Percentiles rank a stretch among this genome's conserved stretches.
Evolutionary conservation across 2,888 invertebrate species (phyloP).

Genomic region (Orgyia antiqua): DNA sequence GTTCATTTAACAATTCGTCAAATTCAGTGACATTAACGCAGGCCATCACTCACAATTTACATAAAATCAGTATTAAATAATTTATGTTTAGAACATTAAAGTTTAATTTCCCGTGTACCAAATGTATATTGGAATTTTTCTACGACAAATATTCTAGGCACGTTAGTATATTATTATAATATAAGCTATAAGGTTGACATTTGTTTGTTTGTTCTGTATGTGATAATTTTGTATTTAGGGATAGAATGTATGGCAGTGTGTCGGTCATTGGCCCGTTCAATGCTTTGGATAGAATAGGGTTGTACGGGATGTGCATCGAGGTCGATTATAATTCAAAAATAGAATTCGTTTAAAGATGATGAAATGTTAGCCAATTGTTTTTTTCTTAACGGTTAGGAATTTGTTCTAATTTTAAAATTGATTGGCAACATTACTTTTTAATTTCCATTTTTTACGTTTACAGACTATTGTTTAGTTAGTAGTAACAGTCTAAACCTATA

Average conservation of each 20-base stretch:
- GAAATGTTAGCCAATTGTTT: constrained; percentile 12
- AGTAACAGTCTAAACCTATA: too few species aligned
- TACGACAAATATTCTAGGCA: constrained; percentile 9
- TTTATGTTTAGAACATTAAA: constrained; percentile 7
- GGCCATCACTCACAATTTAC: constrained; percentile 14
- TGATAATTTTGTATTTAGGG: constrained; percentile 24
- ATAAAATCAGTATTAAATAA: constrained; percentile 4
- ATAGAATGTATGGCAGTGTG: constrained; percentile 67
- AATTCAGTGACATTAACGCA: constrained; percentile 23
- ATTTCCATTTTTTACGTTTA: background rate
- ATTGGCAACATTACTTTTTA: background rate
- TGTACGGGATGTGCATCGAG: constrained; percentile 31
- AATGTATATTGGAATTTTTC: constrained; percentile 18
- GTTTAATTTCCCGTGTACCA: constrained; percentile 18
- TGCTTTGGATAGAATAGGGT: constrained; percentile 55
- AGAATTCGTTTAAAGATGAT: constrained; percentile 14
- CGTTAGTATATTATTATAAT: constrained; percentile 7
- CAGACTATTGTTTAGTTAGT: too few species aligned
- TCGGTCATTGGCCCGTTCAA: constrained; percentile 59
- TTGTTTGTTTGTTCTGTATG: constrained; percentile 7
- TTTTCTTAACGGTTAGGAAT: constrained; percentile 1
- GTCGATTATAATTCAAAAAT: constrained; percentile 19
- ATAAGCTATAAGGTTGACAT: constrained; percentile 11
- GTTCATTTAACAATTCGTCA: constrained; percentile 24
- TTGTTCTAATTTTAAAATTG: background rate